Conservation (phyloP, 1,140 invertebrate genomes). For the Lepidurus packardi region DNA sequence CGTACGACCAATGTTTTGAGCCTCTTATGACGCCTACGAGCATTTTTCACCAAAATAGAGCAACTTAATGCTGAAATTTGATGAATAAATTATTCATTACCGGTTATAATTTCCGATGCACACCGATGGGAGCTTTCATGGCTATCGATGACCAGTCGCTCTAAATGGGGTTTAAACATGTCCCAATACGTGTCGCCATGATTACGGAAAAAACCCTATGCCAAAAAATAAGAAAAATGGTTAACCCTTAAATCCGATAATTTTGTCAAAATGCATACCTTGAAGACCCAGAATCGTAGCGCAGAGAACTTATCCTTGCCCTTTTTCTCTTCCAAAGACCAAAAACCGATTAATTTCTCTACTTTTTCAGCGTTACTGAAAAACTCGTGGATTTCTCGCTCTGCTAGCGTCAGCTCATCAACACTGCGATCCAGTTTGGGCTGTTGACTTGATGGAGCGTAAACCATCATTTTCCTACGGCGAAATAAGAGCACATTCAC, state of each 20-base stretch:
- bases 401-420: conserved; percentile 52
- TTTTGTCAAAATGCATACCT: conserved; percentile 48
- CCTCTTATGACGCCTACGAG: conserved; percentile 61
- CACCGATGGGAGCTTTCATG: conserved; percentile 75
- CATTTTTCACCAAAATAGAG: not conserved
- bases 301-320: conserved; percentile 71
- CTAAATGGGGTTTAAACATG: conserved; percentile 59
- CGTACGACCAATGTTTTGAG: conserved; percentile 73
- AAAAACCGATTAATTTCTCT: conserved; percentile 63
- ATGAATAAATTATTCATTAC: conserved; percentile 34
- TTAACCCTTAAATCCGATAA: not conserved
- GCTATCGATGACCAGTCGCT: conserved; percentile 58
- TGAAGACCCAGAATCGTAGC: conserved; percentile 62
- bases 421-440: conserved; percentile 49
- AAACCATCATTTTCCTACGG: conserved; percentile 49
- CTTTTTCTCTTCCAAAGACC: conserved; percentile 80
- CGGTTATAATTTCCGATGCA: conserved; percentile 73
- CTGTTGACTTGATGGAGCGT: conserved; percentile 58
- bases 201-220: conserved; percentile 69
- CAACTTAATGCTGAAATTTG: not conserved
- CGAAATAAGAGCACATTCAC: conserved; percentile 34
- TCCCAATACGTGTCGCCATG: conserved; percentile 62
- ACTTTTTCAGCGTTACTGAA: conserved; percentile 65
- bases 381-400: conserved; percentile 61
- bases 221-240: conserved; percentile 38